phyloP scores from a whole-genome alignment of 2,888 invertebrate species.

The Nematopogon swammerdamellus region DNA sequence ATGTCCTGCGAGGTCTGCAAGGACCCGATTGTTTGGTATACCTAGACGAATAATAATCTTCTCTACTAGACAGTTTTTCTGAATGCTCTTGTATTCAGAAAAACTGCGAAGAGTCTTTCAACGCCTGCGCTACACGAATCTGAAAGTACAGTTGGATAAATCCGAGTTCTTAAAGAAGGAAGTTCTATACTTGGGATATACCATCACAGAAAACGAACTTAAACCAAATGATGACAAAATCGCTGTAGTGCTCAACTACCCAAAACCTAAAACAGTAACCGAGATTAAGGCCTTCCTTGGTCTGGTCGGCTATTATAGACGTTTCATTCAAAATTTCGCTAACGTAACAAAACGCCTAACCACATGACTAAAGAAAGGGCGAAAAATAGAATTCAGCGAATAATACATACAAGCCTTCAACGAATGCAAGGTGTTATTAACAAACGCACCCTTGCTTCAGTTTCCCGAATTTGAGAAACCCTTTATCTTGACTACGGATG shows the following conservation, averaged over 20 bases:
- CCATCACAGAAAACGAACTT: conserved; percentile 15
- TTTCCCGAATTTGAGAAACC: conserved; percentile 16
- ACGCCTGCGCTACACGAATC: conserved; percentile 11
- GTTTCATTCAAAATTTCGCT: conserved; percentile 22
- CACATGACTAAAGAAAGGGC: conserved; percentile 9
- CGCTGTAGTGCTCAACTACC: conserved; percentile 13
- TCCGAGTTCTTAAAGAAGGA: conserved; percentile 15
- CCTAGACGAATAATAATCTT: conserved; percentile 21
- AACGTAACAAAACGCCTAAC: conserved; percentile 14
- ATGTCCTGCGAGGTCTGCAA: conserved; percentile 14
- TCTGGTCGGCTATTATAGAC: conserved; percentile 22
- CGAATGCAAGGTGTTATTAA: conserved; percentile 10
- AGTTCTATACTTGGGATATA: conserved; percentile 19
- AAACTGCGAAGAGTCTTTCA: conserved; percentile 14
- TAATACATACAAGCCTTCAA: conserved; percentile 11
- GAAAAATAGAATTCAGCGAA: conserved; percentile 7
- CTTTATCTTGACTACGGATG: conserved; percentile 20
- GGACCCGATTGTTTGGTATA: conserved; percentile 16
- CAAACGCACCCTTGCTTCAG: conserved; percentile 12
- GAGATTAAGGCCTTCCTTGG: conserved; percentile 22
- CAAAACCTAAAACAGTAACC: conserved; percentile 13
- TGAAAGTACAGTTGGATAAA: conserved; percentile 15
- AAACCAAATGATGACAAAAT: conserved; percentile 18
- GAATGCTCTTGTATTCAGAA: conserved; percentile 13
- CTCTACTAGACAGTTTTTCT: conserved; percentile 13